These are phyloP conservation scores for Corvus moneduloides DNA, from an alignment of 2,113 vertebrate species.

Conservation along the genomic window DNA sequence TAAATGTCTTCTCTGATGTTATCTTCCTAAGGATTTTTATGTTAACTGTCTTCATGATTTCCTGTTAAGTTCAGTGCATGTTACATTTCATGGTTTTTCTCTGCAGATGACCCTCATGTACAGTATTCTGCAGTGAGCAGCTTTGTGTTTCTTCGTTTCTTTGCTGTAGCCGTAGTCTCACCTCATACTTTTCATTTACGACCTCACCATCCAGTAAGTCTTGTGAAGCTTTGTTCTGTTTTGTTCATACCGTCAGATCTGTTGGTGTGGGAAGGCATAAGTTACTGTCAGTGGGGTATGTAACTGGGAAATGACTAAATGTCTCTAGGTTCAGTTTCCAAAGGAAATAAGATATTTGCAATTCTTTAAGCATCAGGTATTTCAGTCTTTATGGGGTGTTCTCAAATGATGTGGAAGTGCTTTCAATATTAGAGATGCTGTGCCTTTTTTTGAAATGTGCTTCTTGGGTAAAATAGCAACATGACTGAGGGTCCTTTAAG, in stretches of 20 bases:
- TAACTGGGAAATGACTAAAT: neutral
- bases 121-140: slow-evolving; percentile 99
- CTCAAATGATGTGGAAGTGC: neutral
- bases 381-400: neutral
- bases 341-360: neutral
- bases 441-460: neutral
- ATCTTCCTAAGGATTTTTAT: slow-evolving; percentile 24
- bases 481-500: neutral
- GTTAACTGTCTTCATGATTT: slow-evolving; percentile 66
- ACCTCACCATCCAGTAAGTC: slow-evolving; percentile 94
- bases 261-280: neutral
- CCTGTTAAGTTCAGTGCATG: slow-evolving; percentile 68
- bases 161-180: slow-evolving; percentile 94
- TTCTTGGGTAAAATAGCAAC: neutral
- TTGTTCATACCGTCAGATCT: slow-evolving; percentile 44
- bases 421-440: neutral
- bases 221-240: slow-evolving; percentile 69
- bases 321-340: neutral
- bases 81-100: slow-evolving; percentile 73
- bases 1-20: slow-evolving; percentile 16
- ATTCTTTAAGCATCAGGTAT: neutral
- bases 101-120: slow-evolving; percentile 93
- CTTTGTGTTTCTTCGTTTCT: slow-evolving; percentile 98
- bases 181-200: slow-evolving; percentile 97
- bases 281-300: neutral